phyloP scores from a whole-genome alignment of 2,797 vertebrate genomes.

The Macrochelys suwanniensis region DNA sequence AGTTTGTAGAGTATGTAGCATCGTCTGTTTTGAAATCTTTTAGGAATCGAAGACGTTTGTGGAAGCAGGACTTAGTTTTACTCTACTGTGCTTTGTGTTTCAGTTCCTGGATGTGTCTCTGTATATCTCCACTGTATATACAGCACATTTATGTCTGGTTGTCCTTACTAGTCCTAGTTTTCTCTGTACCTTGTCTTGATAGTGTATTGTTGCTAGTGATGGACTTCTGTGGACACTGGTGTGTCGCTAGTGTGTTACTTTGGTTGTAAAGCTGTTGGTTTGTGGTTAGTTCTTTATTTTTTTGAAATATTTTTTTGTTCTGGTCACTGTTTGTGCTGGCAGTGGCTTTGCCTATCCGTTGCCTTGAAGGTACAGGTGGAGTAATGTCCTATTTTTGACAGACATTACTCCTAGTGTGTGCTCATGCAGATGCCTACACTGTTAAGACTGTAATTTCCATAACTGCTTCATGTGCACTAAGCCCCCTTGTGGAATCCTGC shows the following conservation, averaged over 20 bases:
- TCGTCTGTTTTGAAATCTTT: slow-evolving; percentile 36
- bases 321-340: slow-evolving; percentile 87
- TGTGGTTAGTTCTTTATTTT: slow-evolving; percentile 82
- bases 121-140: slow-evolving; percentile 80
- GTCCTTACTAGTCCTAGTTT: slow-evolving; percentile 81
- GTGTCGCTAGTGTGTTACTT: slow-evolving; percentile 82
- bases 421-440: slow-evolving; percentile 86
- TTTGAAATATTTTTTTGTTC: slow-evolving; percentile 77
- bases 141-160: slow-evolving; percentile 80
- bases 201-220: slow-evolving; percentile 78
- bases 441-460: slow-evolving; percentile 88
- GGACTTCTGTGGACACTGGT: slow-evolving; percentile 82
- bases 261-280: slow-evolving; percentile 84
- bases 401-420: slow-evolving; percentile 86
- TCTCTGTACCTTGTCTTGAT: slow-evolving; percentile 79
- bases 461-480: slow-evolving; percentile 91
- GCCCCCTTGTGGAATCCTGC: slow-evolving; percentile 95
- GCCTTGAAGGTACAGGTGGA: slow-evolving; percentile 83
- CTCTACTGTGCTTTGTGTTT: slow-evolving; percentile 85
- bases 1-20: slow-evolving; percentile 3
- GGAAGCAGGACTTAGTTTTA: slow-evolving; percentile 85
- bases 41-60: slow-evolving; percentile 45
- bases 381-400: slow-evolving; percentile 83
- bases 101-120: slow-evolving; percentile 86
- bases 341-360: slow-evolving; percentile 89